These are phyloP conservation scores for Cyprinodon variegatus DNA, from an alignment of 2,113 vertebrate genomes.

Conservation along the genomic window DNA sequence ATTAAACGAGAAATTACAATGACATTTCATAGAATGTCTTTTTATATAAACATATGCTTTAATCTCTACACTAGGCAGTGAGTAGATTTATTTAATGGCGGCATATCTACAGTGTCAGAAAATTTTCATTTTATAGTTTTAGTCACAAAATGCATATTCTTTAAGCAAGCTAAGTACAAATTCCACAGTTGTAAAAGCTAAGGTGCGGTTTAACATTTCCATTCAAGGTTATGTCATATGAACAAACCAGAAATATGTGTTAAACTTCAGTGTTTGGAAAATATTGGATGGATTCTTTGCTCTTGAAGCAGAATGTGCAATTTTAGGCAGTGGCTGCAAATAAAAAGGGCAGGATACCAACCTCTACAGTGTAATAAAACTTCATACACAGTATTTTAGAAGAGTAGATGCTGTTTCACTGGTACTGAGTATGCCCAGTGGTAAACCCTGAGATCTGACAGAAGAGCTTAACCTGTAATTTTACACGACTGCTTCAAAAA, in stretches of 20 bases:
- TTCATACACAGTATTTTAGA: slow-evolving; percentile 58
- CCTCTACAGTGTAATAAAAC: slow-evolving; percentile 61
- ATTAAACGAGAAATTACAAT: too few relatives aligned
- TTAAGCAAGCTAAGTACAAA: too few relatives aligned
- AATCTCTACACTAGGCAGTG: too few relatives aligned
- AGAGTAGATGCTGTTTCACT: slow-evolving; percentile 37
- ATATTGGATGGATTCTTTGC: not conserved
- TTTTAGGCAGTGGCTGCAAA: not conserved
- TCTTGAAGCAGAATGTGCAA: not conserved
- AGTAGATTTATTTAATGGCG: too few relatives aligned
- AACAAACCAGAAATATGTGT: not conserved
- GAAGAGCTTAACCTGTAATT: slow-evolving; percentile 60
- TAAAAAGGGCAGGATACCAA: not conserved
- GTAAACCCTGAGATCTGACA: slow-evolving; percentile 19
- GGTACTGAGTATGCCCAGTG: slow-evolving; percentile 1
- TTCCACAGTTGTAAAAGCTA: not conserved
- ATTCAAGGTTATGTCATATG: not conserved
- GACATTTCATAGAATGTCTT: too few relatives aligned
- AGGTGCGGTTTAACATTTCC: not conserved
- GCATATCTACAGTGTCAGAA: too few relatives aligned
- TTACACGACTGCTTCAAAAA: slow-evolving; percentile 14
- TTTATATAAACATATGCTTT: too few relatives aligned
- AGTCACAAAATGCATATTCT: too few relatives aligned
- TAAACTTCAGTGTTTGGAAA: not conserved
- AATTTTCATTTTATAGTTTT: too few relatives aligned